Evolutionary conservation across 2,113 vertebrate species (phyloP).

Genomic region (Carassius gibelio): DNA sequence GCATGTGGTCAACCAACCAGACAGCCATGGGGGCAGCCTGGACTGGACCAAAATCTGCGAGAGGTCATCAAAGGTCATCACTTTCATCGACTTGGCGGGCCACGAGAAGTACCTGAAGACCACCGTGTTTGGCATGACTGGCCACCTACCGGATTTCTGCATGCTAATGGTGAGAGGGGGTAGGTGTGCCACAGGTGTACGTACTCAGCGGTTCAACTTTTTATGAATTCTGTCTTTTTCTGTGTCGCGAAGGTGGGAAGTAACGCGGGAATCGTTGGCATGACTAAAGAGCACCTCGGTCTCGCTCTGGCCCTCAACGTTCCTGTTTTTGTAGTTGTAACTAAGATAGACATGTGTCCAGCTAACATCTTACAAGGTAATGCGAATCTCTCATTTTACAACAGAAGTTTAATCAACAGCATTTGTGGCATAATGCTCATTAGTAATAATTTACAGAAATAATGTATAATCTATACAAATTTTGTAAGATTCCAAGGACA

Average conservation of each 20-base stretch:
- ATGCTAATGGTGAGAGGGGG: conserved; percentile 90
- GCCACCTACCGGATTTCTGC: conserved; percentile 94
- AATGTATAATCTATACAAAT: too few relatives aligned
- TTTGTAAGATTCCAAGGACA: too few relatives aligned
- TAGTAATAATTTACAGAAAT: background rate
- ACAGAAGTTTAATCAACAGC: background rate
- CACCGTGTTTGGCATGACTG: conserved; percentile 95
- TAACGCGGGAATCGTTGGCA: conserved; percentile 94
- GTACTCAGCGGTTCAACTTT: background rate
- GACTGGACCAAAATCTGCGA: conserved; percentile 97
- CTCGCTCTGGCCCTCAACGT: conserved; percentile 91
- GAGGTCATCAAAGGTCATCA: conserved; percentile 94
- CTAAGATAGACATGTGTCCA: conserved; percentile 98
- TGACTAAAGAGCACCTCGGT: conserved; percentile 96
- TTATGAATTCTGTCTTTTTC: background rate
- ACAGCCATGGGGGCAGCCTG: conserved; percentile 89
- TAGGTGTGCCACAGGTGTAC: background rate
- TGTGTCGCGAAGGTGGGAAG: conserved; percentile 84
- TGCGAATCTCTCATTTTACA: background rate
- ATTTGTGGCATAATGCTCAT: background rate
- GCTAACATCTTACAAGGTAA: conserved; percentile 94
- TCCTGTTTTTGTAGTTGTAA: conserved; percentile 94
- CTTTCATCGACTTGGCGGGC: conserved; percentile 93
- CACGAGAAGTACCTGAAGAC: conserved; percentile 97
- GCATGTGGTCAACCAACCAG: conserved; percentile 92